Evolutionary conservation across 1,140 invertebrate species (phyloP).

Genomic region (Acyrthosiphon pisum): DNA sequence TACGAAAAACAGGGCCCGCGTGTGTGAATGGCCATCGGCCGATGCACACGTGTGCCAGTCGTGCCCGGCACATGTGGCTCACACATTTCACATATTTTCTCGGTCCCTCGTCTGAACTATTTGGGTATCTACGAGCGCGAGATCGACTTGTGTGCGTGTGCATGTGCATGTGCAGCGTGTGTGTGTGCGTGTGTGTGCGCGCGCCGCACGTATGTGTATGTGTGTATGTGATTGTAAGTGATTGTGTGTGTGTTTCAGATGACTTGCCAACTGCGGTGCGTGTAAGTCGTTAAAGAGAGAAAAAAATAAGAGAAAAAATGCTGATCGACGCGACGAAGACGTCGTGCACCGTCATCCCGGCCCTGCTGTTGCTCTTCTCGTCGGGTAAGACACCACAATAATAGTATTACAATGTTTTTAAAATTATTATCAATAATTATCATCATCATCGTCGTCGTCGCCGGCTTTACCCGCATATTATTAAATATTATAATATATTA

Average conservation of each 20-base stretch:
- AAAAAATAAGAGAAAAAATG: conserved; percentile 6
- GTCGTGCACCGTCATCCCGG: background rate
- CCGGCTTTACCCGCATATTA: background rate
- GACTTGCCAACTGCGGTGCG: conserved; percentile 48
- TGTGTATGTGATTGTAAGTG: background rate
- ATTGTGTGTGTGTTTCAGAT: conserved; percentile 37
- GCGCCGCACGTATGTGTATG: no score
- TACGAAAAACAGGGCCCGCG: background rate
- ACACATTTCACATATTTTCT: background rate
- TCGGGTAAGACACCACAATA: background rate
- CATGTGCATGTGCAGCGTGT: background rate
- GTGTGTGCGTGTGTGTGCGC: background rate
- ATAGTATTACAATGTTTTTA: background rate
- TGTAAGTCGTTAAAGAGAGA: background rate
- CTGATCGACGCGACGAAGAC: background rate
- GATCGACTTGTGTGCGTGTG: background rate
- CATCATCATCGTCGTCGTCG: background rate
- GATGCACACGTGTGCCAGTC: conserved; percentile 37
- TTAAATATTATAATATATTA: no score
- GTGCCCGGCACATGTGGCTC: conserved; percentile 34
- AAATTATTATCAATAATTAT: background rate
- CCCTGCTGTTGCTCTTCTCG: background rate
- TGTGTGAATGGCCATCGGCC: background rate
- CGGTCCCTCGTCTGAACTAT: conserved; percentile 15
- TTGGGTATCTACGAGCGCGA: background rate